Evolutionary conservation across 1,140 invertebrate species (phyloP).

Genomic region (Trachymyrmex septentrionalis): DNA sequence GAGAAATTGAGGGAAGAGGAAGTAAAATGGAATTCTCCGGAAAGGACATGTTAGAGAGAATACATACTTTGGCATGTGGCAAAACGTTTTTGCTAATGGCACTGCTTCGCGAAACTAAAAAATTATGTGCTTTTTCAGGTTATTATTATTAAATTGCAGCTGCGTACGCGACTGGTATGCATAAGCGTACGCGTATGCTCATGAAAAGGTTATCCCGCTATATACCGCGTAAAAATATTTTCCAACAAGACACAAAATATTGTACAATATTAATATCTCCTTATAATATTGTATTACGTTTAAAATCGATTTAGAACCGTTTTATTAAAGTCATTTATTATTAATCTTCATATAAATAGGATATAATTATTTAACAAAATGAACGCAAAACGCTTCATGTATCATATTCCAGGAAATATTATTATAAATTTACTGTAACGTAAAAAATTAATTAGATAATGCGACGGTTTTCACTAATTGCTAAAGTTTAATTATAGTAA

Average conservation of each 20-base stretch:
- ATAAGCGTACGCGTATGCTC: not conserved
- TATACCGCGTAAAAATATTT: conserved; percentile 42
- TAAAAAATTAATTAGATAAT: conserved; percentile 41
- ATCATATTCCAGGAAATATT: not conserved
- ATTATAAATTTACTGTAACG: not conserved
- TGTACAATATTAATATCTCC: conserved; percentile 43
- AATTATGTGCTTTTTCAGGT: conserved; percentile 44
- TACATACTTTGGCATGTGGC: conserved; percentile 38
- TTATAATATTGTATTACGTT: not conserved
- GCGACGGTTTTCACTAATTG: not conserved
- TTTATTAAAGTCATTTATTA: conserved; percentile 34
- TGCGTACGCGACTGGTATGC: conserved; percentile 33
- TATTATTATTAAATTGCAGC: conserved; percentile 60
- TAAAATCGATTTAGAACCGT: conserved; percentile 35
- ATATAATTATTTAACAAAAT: not conserved
- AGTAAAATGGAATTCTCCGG: conserved; percentile 23
- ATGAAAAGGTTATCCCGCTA: conserved; percentile 14
- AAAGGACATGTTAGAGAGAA: conserved; percentile 10
- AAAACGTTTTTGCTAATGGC: conserved; percentile 48
- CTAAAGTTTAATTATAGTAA: not conserved
- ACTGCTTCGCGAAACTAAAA: conserved; percentile 31
- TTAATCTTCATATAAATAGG: conserved; percentile 31
- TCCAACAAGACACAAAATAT: not conserved
- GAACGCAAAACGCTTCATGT: not conserved
- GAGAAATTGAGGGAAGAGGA: not conserved